A percentile compares a stretch with the other conserved stretches of the same genome.
These are phyloP conservation scores for Urocolius indicus DNA, from an alignment of 2,113 vertebrate species.

Conservation along the genomic window DNA sequence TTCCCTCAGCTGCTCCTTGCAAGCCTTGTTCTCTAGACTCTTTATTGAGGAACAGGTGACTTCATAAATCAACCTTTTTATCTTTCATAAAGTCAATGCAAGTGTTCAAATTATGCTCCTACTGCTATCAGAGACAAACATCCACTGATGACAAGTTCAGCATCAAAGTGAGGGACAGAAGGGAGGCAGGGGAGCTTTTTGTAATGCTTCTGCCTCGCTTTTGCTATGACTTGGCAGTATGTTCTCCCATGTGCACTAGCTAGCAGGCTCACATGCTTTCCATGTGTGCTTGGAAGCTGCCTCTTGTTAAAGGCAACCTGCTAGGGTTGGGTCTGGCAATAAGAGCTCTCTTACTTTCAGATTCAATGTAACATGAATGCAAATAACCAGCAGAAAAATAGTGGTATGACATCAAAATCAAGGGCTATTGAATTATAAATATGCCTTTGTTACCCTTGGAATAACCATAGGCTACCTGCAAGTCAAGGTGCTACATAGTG, in stretches of 20 bases:
- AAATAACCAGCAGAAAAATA: not conserved
- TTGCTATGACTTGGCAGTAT: not conserved
- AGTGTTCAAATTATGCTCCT: not conserved
- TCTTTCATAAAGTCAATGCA: not conserved
- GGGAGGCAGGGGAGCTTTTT: not conserved
- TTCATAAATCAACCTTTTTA: not conserved
- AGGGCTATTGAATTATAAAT: not conserved
- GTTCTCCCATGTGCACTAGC: rapidly evolving
- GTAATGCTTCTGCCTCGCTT: not conserved
- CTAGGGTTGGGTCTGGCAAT: not conserved
- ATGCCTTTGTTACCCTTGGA: not conserved
- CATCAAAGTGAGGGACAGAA: not conserved
- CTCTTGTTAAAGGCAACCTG: not conserved
- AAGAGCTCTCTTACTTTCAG: not conserved
- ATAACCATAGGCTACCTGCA: not conserved
- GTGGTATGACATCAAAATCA: not conserved
- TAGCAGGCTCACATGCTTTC: not conserved
- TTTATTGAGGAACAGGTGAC: not conserved
- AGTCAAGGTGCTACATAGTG: not conserved
- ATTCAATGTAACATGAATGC: rapidly evolving
- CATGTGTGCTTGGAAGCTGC: not conserved
- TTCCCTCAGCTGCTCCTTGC: too few species aligned
- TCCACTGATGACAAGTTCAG: not conserved
- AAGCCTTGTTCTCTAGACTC: too few species aligned
- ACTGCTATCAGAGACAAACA: not conserved